Evolutionary conservation across 2,797 vertebrate genomes (phyloP), one percentile per base, ranked within the genome.

Genomic region (Strix occidentalis): DNA sequence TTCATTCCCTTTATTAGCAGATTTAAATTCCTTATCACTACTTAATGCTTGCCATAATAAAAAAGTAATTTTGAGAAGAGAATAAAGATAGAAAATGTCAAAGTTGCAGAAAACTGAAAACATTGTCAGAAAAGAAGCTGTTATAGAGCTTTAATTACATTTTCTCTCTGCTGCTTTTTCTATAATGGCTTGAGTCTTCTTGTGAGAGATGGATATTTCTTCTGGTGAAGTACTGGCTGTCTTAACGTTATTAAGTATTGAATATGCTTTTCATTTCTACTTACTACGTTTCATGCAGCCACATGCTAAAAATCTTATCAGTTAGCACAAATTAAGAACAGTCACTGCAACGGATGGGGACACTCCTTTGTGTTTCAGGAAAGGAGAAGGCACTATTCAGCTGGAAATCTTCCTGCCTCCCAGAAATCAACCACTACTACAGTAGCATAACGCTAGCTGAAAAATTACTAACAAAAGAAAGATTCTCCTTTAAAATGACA

Each of bases 21-120:
- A 89, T 89, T 96, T 74, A 33, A 92, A 53, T 77, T 88, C 53
- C 66, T 86, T 95, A 87, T 88, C 94, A 33, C 39, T 90, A 74
- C 53, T 95, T 82, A 94, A 93, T 61, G 45, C 53, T 80, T 87
- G 64, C 75, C 84, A n/a, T 58, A 93, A 92, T 70, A 77, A 93
- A 93, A 87, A 93, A 79, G 56, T 77, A 82, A 96, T 95, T 95
- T 87, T 1, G 0, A 82, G 69, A 88, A 66, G 31, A 72, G 41
- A 94, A 88, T 72, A 93, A 84, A 84, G 61, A 87, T 10, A 54
- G 77, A 83, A 95, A 89, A 75, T 0, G 7, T 71, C 48, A 68
- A 64, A 77, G 26, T 75, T 50, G 63, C 65, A 95, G 54, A 89
- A 90, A 93, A 92, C 39, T n/a, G 37, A 80, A 94, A 94, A 92